Evolutionary conservation across 1,140 invertebrate genomes (phyloP).

Genomic region (Lasioglossum baleicum): DNA sequence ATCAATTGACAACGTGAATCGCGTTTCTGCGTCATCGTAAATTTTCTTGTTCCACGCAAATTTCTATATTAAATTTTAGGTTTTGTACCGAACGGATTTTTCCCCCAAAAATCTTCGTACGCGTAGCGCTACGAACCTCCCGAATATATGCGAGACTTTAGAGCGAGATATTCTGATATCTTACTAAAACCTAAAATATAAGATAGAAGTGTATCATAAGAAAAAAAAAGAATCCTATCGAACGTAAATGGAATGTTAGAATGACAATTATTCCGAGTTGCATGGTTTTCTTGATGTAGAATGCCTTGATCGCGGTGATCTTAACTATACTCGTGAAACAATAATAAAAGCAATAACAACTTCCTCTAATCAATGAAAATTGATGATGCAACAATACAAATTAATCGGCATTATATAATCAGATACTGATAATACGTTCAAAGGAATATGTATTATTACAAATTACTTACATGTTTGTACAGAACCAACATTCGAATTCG

Average conservation of each 20-base stretch:
- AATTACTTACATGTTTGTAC: constrained; percentile 78
- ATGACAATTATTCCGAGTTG: constrained; percentile 14
- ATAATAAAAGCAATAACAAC: constrained; percentile 51
- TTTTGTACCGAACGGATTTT: neutral
- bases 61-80: constrained; percentile 24
- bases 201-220: constrained; percentile 15
- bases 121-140: neutral
- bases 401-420: constrained; percentile 52
- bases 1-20: constrained; percentile 20
- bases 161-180: neutral
- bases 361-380: constrained; percentile 30
- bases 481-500: constrained; percentile 73
- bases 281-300: constrained; percentile 47
- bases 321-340: constrained; percentile 28
- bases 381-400: constrained; percentile 30
- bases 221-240: neutral
- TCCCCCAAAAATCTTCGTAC: neutral
- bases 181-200: constrained; percentile 28
- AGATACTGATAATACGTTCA: constrained; percentile 49
- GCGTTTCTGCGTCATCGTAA: neutral
- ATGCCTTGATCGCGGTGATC: constrained; percentile 41
- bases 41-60: neutral
- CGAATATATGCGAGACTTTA: neutral
- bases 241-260: constrained; percentile 39
- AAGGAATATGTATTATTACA: constrained; percentile 61